A percentile compares a stretch with the other conserved stretches of the same genome.
Conservation (phyloP, 1,140 invertebrate species). For the Drosophila littoralis region DNA sequence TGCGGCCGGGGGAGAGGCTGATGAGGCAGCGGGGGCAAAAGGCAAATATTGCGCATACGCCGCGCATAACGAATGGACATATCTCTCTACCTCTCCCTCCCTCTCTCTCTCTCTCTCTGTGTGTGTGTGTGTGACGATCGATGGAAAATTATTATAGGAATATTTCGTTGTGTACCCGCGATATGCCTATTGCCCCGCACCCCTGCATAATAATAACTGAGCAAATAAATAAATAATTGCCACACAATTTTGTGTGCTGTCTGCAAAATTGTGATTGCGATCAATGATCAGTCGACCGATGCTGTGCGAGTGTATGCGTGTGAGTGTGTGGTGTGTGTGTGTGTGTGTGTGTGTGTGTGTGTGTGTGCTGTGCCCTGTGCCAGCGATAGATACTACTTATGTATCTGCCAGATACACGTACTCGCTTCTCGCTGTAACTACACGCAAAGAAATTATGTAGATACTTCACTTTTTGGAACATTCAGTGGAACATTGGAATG, state of each 20-base stretch:
- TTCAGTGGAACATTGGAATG: no score
- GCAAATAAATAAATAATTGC: conserved; percentile 72
- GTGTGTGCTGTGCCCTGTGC: not conserved
- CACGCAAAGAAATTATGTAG: not conserved
- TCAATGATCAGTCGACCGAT: conserved; percentile 47
- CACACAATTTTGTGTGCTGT: conserved; percentile 78
- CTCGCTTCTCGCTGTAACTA: not conserved
- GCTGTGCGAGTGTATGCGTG: not conserved
- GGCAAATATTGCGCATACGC: conserved; percentile 41
- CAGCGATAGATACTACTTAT: conserved; percentile 15
- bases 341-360: not conserved
- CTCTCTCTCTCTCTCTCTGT: no score
- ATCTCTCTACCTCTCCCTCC: no score
- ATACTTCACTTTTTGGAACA: no score
- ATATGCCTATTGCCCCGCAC: not conserved
- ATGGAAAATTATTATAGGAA: conserved; percentile 16
- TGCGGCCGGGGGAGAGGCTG: not conserved
- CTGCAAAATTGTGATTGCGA: conserved; percentile 74
- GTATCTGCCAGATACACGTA: not conserved
- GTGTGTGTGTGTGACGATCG: conserved; percentile 2
- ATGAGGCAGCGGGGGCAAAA: not conserved
- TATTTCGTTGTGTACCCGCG: conserved; percentile 1
- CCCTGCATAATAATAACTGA: conserved; percentile 10
- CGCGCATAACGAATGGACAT: conserved; percentile 1
- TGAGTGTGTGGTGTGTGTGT: not conserved